Percentiles rank a stretch among this genome's conserved stretches.
phyloP scores from a whole-genome alignment of 2,888 invertebrate species.

The Drosophila mayaguana region DNA sequence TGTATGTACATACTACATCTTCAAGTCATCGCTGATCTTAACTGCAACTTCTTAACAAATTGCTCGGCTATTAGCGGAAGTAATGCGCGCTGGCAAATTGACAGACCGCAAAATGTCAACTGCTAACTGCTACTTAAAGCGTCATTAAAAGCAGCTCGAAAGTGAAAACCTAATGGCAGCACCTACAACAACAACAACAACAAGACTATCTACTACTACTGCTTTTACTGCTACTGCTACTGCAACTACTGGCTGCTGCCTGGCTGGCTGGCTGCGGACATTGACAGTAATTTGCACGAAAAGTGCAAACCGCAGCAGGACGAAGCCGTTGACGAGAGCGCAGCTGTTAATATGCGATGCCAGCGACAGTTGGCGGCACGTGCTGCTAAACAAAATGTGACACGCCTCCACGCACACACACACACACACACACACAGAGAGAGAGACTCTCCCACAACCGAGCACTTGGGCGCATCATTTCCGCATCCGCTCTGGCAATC shows the following conservation, averaged over 20 bases:
- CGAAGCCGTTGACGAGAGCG: slow-evolving; percentile 35
- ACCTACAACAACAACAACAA: slow-evolving; percentile 13
- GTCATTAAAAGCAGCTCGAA: slow-evolving; percentile 56
- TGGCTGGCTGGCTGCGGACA: slow-evolving; percentile 43
- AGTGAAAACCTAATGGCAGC: slow-evolving; percentile 54
- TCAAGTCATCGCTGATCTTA: neutral
- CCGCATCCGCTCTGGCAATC: slow-evolving; percentile 76
- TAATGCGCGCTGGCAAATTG: slow-evolving; percentile 38
- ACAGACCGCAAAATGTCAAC: slow-evolving; percentile 42
- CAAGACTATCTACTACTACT: slow-evolving; percentile 15
- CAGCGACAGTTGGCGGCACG: slow-evolving; percentile 59
- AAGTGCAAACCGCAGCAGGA: slow-evolving; percentile 67
- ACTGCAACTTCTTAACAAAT: neutral
- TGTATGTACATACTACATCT: neutral
- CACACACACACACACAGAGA: neutral
- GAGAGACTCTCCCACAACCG: neutral
- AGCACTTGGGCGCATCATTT: slow-evolving; percentile 67
- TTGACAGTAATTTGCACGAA: slow-evolving; percentile 64
- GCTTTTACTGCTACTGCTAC: slow-evolving; percentile 18
- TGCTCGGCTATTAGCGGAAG: slow-evolving; percentile 28
- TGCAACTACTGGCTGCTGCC: neutral
- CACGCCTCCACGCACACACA: slow-evolving; percentile 17
- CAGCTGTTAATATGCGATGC: slow-evolving; percentile 65
- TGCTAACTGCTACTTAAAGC: slow-evolving; percentile 41
- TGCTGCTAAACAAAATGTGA: slow-evolving; percentile 75